A percentile compares a stretch with the other conserved stretches of the same genome.
Conservation (phyloP, 1,140 invertebrate species). For the Euura saliciscinereae region DNA sequence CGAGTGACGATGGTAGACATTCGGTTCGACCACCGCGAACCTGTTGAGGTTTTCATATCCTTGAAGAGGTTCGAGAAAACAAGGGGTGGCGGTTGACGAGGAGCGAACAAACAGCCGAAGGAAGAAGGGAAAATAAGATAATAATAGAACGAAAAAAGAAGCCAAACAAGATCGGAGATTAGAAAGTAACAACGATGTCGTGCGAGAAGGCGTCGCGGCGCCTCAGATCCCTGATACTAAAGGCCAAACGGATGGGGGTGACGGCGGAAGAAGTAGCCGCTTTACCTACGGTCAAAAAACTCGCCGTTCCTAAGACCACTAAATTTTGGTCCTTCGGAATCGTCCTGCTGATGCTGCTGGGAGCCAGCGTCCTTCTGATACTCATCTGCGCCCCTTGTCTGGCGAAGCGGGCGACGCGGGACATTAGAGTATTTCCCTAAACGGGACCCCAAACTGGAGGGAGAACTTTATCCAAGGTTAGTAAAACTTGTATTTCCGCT, state of each 20-base stretch:
- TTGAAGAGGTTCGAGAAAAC: not conserved
- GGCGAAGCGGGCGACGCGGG: not conserved
- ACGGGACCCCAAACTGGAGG: not conserved
- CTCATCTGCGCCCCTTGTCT: conserved; percentile 38
- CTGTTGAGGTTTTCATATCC: not conserved
- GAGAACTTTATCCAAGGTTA: conserved; percentile 1
- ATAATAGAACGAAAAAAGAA: not conserved
- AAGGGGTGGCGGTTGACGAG: conserved; percentile 6
- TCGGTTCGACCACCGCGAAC: not conserved
- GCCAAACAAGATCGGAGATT: not conserved
- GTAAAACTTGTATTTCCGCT: not conserved
- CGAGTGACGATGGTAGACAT: not conserved
- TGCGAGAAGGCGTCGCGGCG: conserved; percentile 46
- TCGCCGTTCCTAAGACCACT: conserved; percentile 26
- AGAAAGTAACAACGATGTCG: conserved; percentile 30
- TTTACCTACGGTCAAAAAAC: conserved; percentile 36
- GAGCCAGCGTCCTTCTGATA: conserved; percentile 32
- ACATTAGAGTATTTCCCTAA: conserved; percentile 8
- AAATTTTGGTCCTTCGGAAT: conserved; percentile 34
- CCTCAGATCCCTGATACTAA: conserved; percentile 36
- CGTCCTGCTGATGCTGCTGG: conserved; percentile 32
- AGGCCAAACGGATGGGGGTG: conserved; percentile 39
- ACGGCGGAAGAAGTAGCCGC: conserved; percentile 38
- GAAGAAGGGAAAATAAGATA: not conserved
- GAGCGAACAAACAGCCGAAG: not conserved